Evolutionary conservation across 2,113 vertebrate genomes (phyloP).

Genomic region (Neomonachus schauinslandi): DNA sequence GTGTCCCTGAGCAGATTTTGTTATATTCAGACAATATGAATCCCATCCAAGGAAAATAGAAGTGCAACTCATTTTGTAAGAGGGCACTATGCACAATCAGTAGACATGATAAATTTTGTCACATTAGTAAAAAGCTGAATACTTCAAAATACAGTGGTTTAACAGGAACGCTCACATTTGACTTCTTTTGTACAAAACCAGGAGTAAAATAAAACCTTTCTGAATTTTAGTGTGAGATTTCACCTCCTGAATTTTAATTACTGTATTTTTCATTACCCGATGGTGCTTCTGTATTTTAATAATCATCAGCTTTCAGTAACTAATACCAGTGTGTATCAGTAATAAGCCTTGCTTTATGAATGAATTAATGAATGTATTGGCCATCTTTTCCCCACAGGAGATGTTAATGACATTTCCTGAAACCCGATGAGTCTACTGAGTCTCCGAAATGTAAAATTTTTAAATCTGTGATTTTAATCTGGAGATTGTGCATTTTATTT

Average conservation of each 20-base stretch:
- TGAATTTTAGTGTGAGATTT: constrained; percentile 65
- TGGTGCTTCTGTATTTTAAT: constrained; percentile 65
- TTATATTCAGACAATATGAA: not conserved
- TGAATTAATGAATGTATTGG: constrained; percentile 67
- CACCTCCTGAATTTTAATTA: constrained; percentile 70
- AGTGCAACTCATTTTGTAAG: not conserved
- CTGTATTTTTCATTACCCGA: constrained; percentile 65
- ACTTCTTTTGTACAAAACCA: constrained; percentile 36
- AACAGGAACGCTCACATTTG: not conserved
- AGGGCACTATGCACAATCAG: not conserved
- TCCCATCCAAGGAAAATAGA: not conserved
- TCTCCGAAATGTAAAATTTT: constrained; percentile 70
- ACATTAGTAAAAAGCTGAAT: constrained; percentile 31
- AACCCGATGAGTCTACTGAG: constrained; percentile 64
- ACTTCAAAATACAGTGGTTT: constrained; percentile 47
- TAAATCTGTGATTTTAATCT: constrained; percentile 74
- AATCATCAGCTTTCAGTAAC: constrained; percentile 69
- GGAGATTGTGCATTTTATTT: constrained; percentile 44
- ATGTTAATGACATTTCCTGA: constrained; percentile 77
- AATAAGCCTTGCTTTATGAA: constrained; percentile 78
- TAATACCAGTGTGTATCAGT: constrained; percentile 52
- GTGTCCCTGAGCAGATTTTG: constrained; percentile 9
- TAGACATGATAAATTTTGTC: constrained; percentile 24
- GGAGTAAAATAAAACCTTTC: constrained; percentile 41
- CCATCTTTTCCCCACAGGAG: constrained; percentile 78